Base-by-base conservation (phyloP, 2,888 invertebrate species). In the Mallateleia sp. region DNA sequence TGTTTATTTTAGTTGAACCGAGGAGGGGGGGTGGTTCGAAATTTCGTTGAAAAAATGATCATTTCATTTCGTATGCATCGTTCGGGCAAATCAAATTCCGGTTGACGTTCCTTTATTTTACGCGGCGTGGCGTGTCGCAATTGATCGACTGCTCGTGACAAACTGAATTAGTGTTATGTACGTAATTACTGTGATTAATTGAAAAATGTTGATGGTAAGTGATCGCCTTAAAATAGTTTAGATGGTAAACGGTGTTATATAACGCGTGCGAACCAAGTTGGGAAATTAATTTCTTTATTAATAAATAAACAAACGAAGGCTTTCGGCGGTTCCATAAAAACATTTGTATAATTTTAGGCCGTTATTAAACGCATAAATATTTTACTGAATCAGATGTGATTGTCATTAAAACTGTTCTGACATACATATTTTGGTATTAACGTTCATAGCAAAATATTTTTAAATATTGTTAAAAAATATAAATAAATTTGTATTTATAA, bases 121-220 rank as follows among this genome's bases (percentile, higher is more conserved):
- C n/a, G 2, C n/a, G n/a, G 8, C 11, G 38, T 38, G 2, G 38
- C 11, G 38, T 11, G 38, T 38, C 38, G 38, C 38, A 11, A 11
- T 38, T 38, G 5, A 38, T 38, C 38, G 14, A 11, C 14, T 11
- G 8, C 38, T 38, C 38, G 45, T 45, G 45, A n/a, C 18, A 45
- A 45, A 45, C 18, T 2, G n/a, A 45, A n/a, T 45, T 45, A 45
- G 45, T 45, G 45, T 45, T 45, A 45, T 45, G 45, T 4, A 2
- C n/a, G 45, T 45, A 45, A 45, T 45, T 45, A 45, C 45, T 45
- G 45, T n/a, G 45, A 45, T 45, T 45, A 45, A 45, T 45, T 45
- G 45, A 45, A 45, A 45, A 45, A 45, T 45, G n/a, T n/a, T 45
- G 45, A 45, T 45, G 45, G 45, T 45, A 45, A 45, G 45, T 45